Base-by-base conservation (phyloP, 2,888 invertebrate genomes). In the Coremacera marginata region DNA sequence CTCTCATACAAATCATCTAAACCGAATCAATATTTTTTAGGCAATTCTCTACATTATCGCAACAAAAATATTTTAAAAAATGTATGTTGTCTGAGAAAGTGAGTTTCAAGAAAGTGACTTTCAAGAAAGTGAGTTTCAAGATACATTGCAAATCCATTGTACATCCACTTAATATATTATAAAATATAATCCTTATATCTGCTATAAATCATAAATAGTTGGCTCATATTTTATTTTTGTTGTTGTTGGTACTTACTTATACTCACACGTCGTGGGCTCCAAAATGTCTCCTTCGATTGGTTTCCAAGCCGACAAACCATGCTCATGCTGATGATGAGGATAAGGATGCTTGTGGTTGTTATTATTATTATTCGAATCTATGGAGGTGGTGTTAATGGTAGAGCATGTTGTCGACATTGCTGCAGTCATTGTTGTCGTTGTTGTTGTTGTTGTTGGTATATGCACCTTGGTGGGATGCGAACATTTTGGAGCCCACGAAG, bases 401-500 rank as follows among this genome's bases (percentile, higher is more conserved):
- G 44, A 44, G 44, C 44, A 44, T 44, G 44, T 44, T 44, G 44
- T 44, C 44, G 44, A 44, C 44, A 44, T 44, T 2, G 44, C 11
- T 44, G 44, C 44, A 1, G 3, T 44, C 44, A 77, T 77, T 49
- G 51, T 25, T 49, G 78, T 74, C 14, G 75, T 34, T 16, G 70
- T 16, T 25, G 62, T 14, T 25, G 73, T n/a, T 19, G 57, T 14
- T 49, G 83, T 75, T 3, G 87, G 84, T 81, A 87, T 80, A 77
- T 85, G 81, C 19, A 87, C 86, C 78, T 86, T 88, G 79, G 86
- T 84, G 81, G 87, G 84, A 83, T 88, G 89, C 81, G 88, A 89
- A 85, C 89, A 95, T 90, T 94, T 94, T 87, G 94, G 94, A 86
- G 94, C 93, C 94, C 94, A 94, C 84, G 93, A 93, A 83, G 92